Conservation (phyloP, 2,888 invertebrate species). For the Drosophila fungiperda region DNA sequence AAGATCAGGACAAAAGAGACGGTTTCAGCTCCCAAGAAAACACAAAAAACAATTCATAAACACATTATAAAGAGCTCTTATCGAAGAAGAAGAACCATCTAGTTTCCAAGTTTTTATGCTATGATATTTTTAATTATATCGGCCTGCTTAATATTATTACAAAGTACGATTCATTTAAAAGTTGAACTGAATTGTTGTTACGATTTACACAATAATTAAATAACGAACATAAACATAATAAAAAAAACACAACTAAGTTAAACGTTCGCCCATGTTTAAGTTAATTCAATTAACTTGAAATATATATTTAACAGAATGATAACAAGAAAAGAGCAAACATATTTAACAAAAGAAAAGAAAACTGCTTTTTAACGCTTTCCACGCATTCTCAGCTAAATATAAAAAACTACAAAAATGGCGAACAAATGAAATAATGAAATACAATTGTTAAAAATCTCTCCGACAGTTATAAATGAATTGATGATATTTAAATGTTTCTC, state of each 20-base stretch:
- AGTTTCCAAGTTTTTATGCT: constrained; percentile 2
- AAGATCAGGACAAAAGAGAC: constrained; percentile 45
- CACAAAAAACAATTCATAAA: neutral
- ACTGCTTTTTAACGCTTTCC: constrained; percentile 67
- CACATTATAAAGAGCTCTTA: constrained; percentile 31
- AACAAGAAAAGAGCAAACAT: constrained; percentile 7
- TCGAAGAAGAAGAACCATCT: constrained; percentile 14
- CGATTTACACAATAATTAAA: constrained; percentile 48
- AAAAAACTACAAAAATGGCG: constrained; percentile 26
- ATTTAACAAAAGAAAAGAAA: constrained; percentile 13
- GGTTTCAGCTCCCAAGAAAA: constrained; percentile 50
- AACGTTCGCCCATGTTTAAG: constrained; percentile 60
- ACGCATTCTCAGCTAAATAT: constrained; percentile 31
- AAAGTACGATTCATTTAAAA: constrained; percentile 28
- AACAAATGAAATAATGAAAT: constrained; percentile 41
- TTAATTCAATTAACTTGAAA: constrained; percentile 75
- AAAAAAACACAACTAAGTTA: constrained; percentile 45
- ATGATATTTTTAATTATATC: constrained; percentile 2
- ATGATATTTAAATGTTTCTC: constrained; percentile 69
- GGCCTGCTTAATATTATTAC: constrained; percentile 5
- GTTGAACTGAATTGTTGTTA: constrained; percentile 64
- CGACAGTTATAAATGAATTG: constrained; percentile 52
- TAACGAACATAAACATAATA: constrained; percentile 17
- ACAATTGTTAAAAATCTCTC: constrained; percentile 73
- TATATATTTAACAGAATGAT: constrained; percentile 24